Base-by-base conservation (phyloP, 2,113 vertebrate genomes). In the Chionodraco myersi region DNA sequence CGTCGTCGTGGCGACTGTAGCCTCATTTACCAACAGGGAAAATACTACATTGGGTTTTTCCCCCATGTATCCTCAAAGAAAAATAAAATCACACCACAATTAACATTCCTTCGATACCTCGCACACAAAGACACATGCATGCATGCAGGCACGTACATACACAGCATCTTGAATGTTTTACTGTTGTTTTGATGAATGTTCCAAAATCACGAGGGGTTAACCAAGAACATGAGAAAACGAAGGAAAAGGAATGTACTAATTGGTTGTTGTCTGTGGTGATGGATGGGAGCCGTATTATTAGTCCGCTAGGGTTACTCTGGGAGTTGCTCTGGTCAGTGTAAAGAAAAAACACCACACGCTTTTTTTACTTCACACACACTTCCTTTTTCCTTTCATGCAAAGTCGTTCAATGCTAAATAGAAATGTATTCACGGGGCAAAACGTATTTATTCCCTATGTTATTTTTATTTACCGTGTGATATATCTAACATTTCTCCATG, bases 191-290 rank as follows among this genome's bases (percentile, higher is more conserved):
- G 88, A 93, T 90, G 72, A 87, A 91, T 58, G 78, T 64, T 73
- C 63, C 78, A 83, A 81, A 88, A 85, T 91, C 48, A 79, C 80
- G 34, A 69, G 84, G 63, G 86, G 79, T 86, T 92, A 83, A 80
- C 82, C 90, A 84, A 84, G 84, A 89, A 88, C 90, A 93, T 83
- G 88, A 85, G 69, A 90, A 88, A 72, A 72, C 44, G 70, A 74
- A 67, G 80, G 66, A 70, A 76, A 54, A 89, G 90, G 91, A 93
- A 94, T 92, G 87, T 67, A 75, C 85, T 93, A 93, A 93, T 95
- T 94, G 90, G 89, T 88, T 83, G 89, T 93, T 94, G 92, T 94
- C 92, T 86, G 8, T 77, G 62, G 77, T 94, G 91, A 94, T 93
- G 88, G 92, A 94, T 93, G 88, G 75, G 79, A 87, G 75, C 72